Conservation (phyloP, 2,113 vertebrate species). For the Myotis brandtii region DNA sequence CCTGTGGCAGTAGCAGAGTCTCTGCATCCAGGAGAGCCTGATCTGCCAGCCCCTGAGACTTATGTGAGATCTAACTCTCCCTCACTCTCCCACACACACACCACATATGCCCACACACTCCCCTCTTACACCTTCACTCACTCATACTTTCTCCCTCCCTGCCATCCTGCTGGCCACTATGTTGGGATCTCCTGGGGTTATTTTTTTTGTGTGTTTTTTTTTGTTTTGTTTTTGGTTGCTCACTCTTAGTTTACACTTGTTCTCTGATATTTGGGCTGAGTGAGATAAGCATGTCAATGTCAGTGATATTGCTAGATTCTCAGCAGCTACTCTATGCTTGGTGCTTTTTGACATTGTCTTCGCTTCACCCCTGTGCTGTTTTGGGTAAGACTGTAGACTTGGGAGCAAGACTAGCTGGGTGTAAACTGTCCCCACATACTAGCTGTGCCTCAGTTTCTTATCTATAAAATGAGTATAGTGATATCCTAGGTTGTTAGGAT, state of each 20-base stretch:
- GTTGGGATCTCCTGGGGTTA: too few species aligned
- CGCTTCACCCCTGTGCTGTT: neutral
- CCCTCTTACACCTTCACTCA: too few species aligned
- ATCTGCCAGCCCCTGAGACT: too few species aligned
- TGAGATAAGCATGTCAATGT: neutral
- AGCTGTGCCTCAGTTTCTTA: neutral
- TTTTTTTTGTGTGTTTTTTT: too few species aligned
- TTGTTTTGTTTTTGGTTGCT: neutral
- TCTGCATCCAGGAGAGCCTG: too few species aligned
- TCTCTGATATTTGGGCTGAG: neutral
- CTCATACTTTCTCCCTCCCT: too few species aligned
- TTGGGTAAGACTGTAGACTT: neutral
- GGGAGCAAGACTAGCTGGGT: neutral
- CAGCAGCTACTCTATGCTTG: neutral
- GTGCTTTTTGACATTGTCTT: neutral
- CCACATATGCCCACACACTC: too few species aligned
- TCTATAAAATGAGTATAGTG: neutral
- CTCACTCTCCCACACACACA: too few species aligned
- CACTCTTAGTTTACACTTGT: neutral
- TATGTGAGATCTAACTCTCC: too few species aligned
- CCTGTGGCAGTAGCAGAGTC: too few species aligned
- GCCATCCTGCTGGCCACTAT: too few species aligned
- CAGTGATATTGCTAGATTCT: neutral
- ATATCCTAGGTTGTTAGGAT: neutral
- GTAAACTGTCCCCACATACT: neutral